phyloP scores from a whole-genome alignment of 2,113 vertebrate species.

The Chloebia gouldiae region DNA sequence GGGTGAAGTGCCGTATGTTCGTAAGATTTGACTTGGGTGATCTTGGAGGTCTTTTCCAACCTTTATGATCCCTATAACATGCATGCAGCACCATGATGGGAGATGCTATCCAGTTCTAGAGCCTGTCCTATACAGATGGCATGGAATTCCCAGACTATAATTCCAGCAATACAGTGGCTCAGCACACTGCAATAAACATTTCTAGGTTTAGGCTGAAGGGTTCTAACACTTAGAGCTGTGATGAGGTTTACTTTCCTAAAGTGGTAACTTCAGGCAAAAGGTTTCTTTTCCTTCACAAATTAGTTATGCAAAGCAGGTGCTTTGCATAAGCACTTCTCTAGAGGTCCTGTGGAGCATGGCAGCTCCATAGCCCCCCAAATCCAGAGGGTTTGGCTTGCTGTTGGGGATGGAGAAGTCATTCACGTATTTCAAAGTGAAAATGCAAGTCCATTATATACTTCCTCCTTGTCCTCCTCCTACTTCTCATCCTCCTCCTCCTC shows the following conservation, averaged over 20 bases:
- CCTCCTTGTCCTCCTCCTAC: not conserved
- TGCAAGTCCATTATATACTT: not conserved
- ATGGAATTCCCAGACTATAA: not conserved
- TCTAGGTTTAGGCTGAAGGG: not conserved
- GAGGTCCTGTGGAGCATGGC: not conserved
- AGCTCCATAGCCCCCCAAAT: not conserved
- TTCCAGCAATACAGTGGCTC: not conserved
- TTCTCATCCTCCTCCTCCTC: not conserved
- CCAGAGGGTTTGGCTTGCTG: not conserved
- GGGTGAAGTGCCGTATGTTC: accelerated
- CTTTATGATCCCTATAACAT: not conserved
- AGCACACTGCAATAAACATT: not conserved
- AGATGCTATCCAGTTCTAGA: not conserved
- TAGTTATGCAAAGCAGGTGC: not conserved
- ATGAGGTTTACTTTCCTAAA: not conserved
- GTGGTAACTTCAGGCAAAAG: not conserved
- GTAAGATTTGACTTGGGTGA: not conserved
- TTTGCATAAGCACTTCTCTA: not conserved
- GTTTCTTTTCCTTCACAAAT: not conserved
- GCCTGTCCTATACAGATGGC: not conserved
- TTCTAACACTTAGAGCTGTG: not conserved
- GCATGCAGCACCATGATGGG: not conserved
- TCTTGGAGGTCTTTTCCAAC: not conserved
- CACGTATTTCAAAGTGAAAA: not conserved
- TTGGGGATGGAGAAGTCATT: not conserved